Base-by-base conservation (phyloP, 1,140 invertebrate genomes). In the Tyrophagus putrescentiae region DNA sequence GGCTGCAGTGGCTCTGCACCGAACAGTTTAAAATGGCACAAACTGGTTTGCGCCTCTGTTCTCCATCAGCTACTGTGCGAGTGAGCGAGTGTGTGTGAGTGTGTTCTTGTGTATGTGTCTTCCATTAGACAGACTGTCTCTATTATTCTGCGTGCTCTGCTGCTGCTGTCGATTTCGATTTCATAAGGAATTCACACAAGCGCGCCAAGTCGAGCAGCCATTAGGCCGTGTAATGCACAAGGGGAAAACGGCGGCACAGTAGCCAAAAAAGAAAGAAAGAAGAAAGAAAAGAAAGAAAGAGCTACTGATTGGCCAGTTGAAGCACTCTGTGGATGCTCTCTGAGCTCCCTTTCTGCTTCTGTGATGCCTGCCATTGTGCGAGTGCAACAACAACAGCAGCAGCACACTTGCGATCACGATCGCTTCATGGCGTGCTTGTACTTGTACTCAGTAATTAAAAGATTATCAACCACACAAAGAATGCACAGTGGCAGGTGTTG, bases 1-100 rank as follows among this genome's bases (percentile, higher is more conserved):
- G 36, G 13, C 13, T 13, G 36, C n/a, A 39, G 21, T 21, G 21
- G 36, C 21, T 39, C 21, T 13, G 21, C 21, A 21, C 21, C 21
- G 13, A 39, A 39, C 13, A 13, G 36, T 39, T 39, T 21, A 48
- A n/a, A n/a, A 7, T 6, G 45, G 45, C 45, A n/a, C n/a, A 48
- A 48, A 48, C 45, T 48, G 45, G 45, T 48, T 48, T 48, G 45
- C 45, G 9, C n/a, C n/a, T n/a, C n/a, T n/a, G n/a, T n/a, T n/a
- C n/a, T n/a, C n/a, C n/a, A n/a, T n/a, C n/a, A n/a, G n/a, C n/a
- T n/a, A n/a, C n/a, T n/a, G n/a, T n/a, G n/a, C n/a, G n/a, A n/a
- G n/a, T n/a, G n/a, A n/a, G n/a, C n/a, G n/a, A n/a, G n/a, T n/a
- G n/a, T n/a, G n/a, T n/a, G n/a, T n/a, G n/a, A n/a, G n/a, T n/a